Evolutionary conservation across 2,797 vertebrate species (phyloP), one percentile per base, ranked within the genome.

Genomic region (Limnodromus scolopaceus): DNA sequence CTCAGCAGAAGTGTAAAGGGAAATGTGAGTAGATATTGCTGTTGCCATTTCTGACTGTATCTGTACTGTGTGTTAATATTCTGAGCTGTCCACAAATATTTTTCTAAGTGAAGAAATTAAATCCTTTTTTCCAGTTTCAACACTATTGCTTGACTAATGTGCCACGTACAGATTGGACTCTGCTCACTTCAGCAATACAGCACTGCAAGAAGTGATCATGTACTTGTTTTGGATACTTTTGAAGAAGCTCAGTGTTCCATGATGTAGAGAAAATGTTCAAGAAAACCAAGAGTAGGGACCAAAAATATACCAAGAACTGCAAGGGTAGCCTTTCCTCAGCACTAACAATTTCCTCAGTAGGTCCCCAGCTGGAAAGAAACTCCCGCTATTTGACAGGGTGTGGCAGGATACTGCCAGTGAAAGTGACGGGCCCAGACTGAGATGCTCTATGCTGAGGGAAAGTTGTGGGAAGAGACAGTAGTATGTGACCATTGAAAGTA

Each of bases 371-470:
- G 2, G 15, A 28, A 30, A 28, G 30, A 4, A 65, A 18, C 16
- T 70, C 9, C 23, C 5, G 3, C 2, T 16, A 6, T 28, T 16
- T 46, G 65, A 45, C 34, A 53, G 28, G 1, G 16, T 4, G 18
- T 34, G 68, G 10, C 51, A 34, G 22, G 43, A 27, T 36, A 36
- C 10, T 51, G 19, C 48, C 16, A 17, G 13, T 2, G 6, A 57
- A 39, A 15, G 19, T 27, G 54, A 18, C 3, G 2, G 39, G 13
- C 28, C 20, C 36, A 30, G 49, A 49, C 10, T 0, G 0, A 68
- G n/a, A 20, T 23, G 23, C 57, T 84, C 15, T 4, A 0, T 53
- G 48, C 58, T 5, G 19, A 36, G 39, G 23, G 25, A 15, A 3
- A 13, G 27, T 3, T 38, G 17, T 60, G 18, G 48, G 30, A 34